Evolutionary conservation across 1,140 invertebrate species (phyloP), one percentile per base, ranked within the genome.

Genomic region (Drosophila pandora): DNA sequence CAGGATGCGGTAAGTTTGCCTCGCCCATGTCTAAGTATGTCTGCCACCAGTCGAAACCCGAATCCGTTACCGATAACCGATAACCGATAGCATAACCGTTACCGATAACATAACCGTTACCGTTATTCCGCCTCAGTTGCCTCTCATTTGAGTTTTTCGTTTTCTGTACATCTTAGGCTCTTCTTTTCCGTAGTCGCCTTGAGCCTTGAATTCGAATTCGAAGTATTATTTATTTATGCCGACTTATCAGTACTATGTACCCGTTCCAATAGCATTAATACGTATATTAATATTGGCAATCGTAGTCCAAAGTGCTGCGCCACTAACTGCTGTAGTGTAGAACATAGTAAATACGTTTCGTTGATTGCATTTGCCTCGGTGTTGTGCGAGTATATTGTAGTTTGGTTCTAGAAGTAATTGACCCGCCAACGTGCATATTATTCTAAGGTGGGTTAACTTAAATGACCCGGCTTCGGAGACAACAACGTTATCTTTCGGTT

Each of bases 1-100:
- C 90, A 91, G 90, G 90, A 91, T 90, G 90, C 90, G 90, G 90
- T 91, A 91, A 91, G 90, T 91, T 74, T 79, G 59, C 67, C 77
- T 63, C 22, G 43, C 43, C 63, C 37, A 64, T 67, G 47, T 62
- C 63, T 53, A 67, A 67, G 63, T 67, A 67, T 67, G 52, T 64
- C 21, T 32, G 61, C 45, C 58, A 65, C 21, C 45, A 67, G 22
- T 67, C 48, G 47, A 64, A 62, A 67, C 58, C 32, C 22, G 22
- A 53, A 39, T 50, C 57, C 45, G 30, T 59, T 59, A 53, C 28
- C 57, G n/a, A 37, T 52, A 61, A 53, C 28, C 57, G n/a, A 37
- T 52, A 61, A 8, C 58, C 58, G 48, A 53, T 61, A 34, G 21
- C 56, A n/a, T 7, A 43, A 28, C 47, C 30, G 13, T 43, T 21